Conservation (phyloP, 2,797 vertebrate species). For the Periparus ater region DNA sequence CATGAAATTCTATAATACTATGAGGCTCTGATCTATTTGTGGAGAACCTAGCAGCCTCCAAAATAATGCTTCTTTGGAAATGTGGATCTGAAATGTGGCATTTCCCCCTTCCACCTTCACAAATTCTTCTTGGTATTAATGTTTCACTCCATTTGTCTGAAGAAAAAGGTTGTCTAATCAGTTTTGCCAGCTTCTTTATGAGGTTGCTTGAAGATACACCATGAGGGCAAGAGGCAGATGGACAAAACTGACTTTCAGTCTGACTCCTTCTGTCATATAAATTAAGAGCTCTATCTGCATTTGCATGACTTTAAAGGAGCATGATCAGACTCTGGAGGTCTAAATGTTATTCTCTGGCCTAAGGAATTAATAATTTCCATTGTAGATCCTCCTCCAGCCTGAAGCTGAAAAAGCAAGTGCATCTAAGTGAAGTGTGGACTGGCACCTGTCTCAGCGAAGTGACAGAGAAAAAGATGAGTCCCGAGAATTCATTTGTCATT, state of each 20-base stretch:
- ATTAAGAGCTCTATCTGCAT: not conserved
- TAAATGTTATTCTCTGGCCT: not conserved
- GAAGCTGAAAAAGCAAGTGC: conserved; percentile 85
- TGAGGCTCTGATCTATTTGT: not conserved
- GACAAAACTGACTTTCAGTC: not conserved
- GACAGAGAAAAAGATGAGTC: conserved; percentile 82
- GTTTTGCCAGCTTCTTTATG: not conserved
- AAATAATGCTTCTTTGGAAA: not conserved
- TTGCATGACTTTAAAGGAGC: not conserved
- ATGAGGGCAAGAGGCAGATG: not conserved
- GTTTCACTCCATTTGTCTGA: not conserved
- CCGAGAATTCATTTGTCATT: conserved; percentile 85
- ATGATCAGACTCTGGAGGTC: not conserved
- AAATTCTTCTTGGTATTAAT: not conserved
- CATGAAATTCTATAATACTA: not conserved
- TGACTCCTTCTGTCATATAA: not conserved
- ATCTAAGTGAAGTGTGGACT: conserved; percentile 84
- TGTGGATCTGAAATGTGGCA: not conserved
- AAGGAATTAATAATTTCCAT: not conserved
- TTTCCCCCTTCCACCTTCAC: not conserved
- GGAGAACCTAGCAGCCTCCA: not conserved
- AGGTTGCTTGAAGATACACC: not conserved
- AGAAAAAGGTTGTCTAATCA: not conserved
- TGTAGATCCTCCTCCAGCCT: conserved; percentile 74
- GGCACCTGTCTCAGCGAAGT: conserved; percentile 82